Evolutionary conservation across 2,797 vertebrate genomes (phyloP).

Genomic region (Sebastes baramenuke): DNA sequence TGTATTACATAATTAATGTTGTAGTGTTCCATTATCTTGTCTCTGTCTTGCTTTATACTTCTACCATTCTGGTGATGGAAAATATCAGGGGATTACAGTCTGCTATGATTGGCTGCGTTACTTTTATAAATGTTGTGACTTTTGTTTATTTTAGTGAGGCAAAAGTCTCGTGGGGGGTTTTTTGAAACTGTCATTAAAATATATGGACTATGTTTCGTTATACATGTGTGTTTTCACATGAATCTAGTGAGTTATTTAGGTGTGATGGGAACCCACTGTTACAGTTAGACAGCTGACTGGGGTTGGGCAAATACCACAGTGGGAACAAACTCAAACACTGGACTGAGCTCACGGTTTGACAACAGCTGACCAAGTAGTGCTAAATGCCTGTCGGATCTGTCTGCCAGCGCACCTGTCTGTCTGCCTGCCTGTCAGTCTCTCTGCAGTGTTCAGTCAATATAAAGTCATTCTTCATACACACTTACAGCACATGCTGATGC

Average conservation of each 20-base stretch:
- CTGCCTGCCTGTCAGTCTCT: slow-evolving; percentile 29
- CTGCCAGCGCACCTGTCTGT: slow-evolving; percentile 42
- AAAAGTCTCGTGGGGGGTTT: background rate
- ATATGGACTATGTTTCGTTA: background rate
- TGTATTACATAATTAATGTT: slow-evolving; percentile 37
- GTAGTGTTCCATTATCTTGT: slow-evolving; percentile 5
- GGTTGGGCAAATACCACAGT: slow-evolving; percentile 25
- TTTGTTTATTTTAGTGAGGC: background rate
- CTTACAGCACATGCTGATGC: background rate
- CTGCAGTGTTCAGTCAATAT: slow-evolving; percentile 3
- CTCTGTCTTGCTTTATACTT: background rate
- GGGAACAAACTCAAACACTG: slow-evolving; percentile 12
- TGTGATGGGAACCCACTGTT: background rate
- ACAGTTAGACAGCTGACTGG: slow-evolving; percentile 21
- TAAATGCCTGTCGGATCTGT: slow-evolving; percentile 30
- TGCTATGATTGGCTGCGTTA: background rate
- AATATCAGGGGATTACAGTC: background rate
- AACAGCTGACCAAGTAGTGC: slow-evolving; percentile 57
- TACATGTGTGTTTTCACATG: background rate
- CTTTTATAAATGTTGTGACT: background rate
- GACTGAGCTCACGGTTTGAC: slow-evolving; percentile 41
- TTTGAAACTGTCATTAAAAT: background rate
- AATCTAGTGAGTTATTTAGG: background rate
- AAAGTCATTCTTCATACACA: background rate
- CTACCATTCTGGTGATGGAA: background rate